Evolutionary conservation across 2,888 invertebrate species (phyloP).

Genomic region (Coremacera marginata): DNA sequence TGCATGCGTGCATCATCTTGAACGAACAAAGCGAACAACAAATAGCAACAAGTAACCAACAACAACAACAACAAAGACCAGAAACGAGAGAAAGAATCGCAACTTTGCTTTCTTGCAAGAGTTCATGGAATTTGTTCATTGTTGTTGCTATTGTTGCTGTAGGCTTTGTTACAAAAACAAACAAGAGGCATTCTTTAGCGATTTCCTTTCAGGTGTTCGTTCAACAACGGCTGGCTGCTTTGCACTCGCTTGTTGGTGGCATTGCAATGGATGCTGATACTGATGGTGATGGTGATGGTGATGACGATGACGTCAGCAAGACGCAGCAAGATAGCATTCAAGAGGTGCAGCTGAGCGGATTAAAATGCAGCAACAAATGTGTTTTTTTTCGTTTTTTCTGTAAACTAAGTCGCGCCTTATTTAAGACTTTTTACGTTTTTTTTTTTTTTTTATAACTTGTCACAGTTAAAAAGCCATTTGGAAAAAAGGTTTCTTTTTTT

Average conservation of each 20-base stretch:
- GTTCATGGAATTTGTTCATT: neutral
- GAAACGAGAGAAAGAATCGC: neutral
- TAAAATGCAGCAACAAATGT: slow-evolving; percentile 38
- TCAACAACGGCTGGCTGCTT: neutral
- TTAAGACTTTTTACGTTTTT: neutral
- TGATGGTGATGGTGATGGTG: neutral
- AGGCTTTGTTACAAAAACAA: neutral
- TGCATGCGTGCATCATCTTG: neutral
- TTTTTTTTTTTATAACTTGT: no score
- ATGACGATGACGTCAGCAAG: slow-evolving; percentile 7
- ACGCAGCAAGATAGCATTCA: slow-evolving; percentile 2
- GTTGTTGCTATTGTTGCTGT: neutral
- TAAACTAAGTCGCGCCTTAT: slow-evolving; percentile 28
- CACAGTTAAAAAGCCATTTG: no score
- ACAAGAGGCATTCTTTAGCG: slow-evolving; percentile 20
- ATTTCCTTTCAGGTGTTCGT: slow-evolving; percentile 38
- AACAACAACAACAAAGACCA: neutral
- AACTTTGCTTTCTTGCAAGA: neutral
- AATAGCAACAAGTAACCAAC: neutral
- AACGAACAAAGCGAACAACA: neutral
- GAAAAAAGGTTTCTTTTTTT: neutral
- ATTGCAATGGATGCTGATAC: neutral
- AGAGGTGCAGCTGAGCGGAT: slow-evolving; percentile 53
- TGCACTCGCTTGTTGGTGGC: neutral
- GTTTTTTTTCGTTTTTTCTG: neutral